Conservation (phyloP, 2,113 vertebrate genomes). For the Crotalus viridis region DNA sequence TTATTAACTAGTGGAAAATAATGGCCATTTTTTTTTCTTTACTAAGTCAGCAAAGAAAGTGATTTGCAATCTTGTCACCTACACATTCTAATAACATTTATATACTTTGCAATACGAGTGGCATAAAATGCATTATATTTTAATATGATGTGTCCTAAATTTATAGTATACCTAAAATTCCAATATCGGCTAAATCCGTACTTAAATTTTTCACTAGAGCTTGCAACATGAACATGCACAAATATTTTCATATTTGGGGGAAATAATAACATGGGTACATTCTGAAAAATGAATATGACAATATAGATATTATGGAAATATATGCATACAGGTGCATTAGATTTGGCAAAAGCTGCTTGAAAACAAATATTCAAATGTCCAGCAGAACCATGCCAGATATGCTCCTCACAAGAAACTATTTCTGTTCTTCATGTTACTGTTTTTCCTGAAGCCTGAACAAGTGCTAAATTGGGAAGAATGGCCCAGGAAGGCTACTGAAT, state of each 20-base stretch:
- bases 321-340: not conserved
- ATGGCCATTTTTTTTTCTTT: not conserved
- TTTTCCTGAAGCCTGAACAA: not conserved
- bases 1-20: not conserved
- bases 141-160: not conserved
- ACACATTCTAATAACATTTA: not conserved
- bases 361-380: not conserved
- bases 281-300: not conserved
- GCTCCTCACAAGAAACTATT: not conserved
- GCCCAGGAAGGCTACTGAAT: not conserved
- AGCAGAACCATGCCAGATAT: not conserved
- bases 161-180: not conserved
- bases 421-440: not conserved
- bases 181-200: not conserved
- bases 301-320: not conserved
- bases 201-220: not conserved
- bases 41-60: not conserved
- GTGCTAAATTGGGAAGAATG: not conserved
- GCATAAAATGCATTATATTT: not conserved
- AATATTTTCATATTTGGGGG: not conserved
- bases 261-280: not conserved
- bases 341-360: not conserved
- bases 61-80: not conserved
- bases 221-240: not conserved
- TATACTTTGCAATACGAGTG: not conserved